Conservation (phyloP, 2,113 vertebrate species). For the Empidonax alnorum region DNA sequence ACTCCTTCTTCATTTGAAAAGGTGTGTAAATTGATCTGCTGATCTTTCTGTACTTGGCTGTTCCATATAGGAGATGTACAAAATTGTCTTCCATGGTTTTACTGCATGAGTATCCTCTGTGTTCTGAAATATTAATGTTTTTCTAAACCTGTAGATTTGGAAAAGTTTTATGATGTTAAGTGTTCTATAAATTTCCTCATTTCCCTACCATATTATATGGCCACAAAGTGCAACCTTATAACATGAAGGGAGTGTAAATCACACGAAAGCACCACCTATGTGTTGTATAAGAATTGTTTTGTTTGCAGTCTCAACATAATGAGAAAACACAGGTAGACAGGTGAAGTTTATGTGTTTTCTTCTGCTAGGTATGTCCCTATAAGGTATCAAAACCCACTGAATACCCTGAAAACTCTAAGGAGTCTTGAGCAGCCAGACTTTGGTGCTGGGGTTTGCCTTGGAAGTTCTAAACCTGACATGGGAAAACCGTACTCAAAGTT, state of each 20-base stretch:
- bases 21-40: background rate
- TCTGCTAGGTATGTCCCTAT: background rate
- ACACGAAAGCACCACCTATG: background rate
- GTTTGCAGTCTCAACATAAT: background rate
- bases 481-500: rapidly evolving
- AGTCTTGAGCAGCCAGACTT: background rate
- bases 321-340: background rate
- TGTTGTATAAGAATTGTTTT: background rate
- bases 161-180: background rate
- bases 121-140: background rate
- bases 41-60: background rate
- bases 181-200: background rate
- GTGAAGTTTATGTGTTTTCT: background rate
- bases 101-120: background rate
- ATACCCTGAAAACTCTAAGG: background rate
- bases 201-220: background rate
- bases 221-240: background rate
- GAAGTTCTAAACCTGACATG: background rate
- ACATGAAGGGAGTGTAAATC: background rate
- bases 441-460: background rate
- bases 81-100: background rate
- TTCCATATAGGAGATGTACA: background rate
- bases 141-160: background rate
- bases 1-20: background rate
- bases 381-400: background rate